Evolutionary conservation across 1,140 invertebrate genomes (phyloP).

Genomic region (Theocolax elegans): DNA sequence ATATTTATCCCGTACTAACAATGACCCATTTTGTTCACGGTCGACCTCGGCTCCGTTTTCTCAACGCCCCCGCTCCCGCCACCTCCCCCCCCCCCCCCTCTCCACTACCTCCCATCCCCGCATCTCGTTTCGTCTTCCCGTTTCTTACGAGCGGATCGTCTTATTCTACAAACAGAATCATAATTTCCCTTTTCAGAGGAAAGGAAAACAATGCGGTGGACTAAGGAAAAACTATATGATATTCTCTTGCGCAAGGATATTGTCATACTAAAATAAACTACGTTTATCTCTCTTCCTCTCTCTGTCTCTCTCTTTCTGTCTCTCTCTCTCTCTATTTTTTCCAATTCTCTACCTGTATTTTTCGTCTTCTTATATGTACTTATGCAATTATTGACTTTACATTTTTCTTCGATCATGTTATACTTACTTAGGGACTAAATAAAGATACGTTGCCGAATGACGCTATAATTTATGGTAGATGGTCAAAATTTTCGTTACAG

Average conservation of each 20-base stretch:
- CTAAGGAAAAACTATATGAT: not conserved
- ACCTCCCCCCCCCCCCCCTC: not conserved
- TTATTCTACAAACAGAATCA: conserved; percentile 6
- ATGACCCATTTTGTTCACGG: conserved; percentile 35
- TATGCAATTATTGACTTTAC: no score
- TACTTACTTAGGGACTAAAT: no score
- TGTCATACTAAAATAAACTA: not conserved
- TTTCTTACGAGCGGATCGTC: no score
- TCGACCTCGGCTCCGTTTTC: conserved; percentile 25
- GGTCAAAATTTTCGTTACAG: no score
- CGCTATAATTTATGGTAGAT: no score
- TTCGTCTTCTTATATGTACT: no score
- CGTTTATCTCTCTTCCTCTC: no score
- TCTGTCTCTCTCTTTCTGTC: not conserved
- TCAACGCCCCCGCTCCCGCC: not conserved
- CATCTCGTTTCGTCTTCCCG: not conserved
- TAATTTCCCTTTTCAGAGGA: conserved; percentile 20
- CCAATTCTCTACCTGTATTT: no score
- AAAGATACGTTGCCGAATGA: no score
- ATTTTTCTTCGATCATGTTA: no score
- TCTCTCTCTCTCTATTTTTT: no score
- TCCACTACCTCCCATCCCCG: not conserved
- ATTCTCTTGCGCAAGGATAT: not conserved
- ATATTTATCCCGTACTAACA: conserved; percentile 40
- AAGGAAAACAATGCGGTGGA: not conserved